phyloP scores from a whole-genome alignment of 2,888 invertebrate species.

The Pachycephus smyrnensis region DNA sequence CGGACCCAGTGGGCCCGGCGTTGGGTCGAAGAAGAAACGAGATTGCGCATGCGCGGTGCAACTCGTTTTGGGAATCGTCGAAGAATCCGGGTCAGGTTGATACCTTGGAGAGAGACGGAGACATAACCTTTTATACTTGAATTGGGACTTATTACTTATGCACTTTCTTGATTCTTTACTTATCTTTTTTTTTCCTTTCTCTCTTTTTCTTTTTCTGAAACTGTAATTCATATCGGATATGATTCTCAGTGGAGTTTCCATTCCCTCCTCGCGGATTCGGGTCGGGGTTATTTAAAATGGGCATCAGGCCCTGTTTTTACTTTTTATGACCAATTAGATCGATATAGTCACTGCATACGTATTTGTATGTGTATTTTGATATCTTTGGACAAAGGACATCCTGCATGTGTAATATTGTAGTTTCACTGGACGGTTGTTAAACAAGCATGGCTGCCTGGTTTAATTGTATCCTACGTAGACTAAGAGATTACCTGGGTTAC shows the following conservation, averaged over 20 bases:
- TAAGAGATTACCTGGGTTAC: slow-evolving; percentile 33
- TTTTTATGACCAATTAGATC: background rate
- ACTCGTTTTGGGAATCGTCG: slow-evolving; percentile 29
- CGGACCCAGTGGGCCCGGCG: slow-evolving; percentile 18
- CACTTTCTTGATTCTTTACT: background rate
- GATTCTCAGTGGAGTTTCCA: background rate
- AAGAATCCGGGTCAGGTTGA: slow-evolving; percentile 14
- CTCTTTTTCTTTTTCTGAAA: background rate
- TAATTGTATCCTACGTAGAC: slow-evolving; percentile 44
- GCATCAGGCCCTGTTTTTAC: background rate
- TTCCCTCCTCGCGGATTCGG: background rate
- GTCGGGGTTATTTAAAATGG: background rate
- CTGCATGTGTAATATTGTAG: slow-evolving; percentile 41
- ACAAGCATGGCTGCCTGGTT: slow-evolving; percentile 48
- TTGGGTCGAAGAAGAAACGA: slow-evolving; percentile 30
- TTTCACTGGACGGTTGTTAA: slow-evolving; percentile 11
- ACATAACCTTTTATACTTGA: background rate
- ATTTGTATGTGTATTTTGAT: background rate
- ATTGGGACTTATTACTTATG: background rate
- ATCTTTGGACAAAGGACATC: slow-evolving; percentile 51
- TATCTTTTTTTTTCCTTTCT: no score
- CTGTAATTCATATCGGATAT: background rate
- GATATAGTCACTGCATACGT: background rate
- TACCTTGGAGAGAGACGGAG: background rate
- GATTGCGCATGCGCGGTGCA: slow-evolving; percentile 36